These are phyloP conservation scores for Drosophila suzukii DNA, from an alignment of 1,140 invertebrate genomes.

Conservation along the genomic window DNA sequence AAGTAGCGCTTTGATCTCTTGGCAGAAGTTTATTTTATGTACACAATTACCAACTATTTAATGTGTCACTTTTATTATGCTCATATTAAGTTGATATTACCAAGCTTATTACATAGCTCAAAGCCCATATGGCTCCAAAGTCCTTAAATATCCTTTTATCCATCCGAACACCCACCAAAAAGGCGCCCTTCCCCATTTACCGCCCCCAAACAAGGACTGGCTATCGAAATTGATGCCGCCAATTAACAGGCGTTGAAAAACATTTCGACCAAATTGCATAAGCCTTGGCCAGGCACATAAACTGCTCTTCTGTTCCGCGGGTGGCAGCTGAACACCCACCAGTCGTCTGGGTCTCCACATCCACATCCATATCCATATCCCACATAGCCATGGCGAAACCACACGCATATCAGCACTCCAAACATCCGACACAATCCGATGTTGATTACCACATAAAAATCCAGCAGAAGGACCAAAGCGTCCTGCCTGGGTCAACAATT, in stretches of 20 bases:
- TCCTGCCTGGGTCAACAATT: conserved; percentile 67
- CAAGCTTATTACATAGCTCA: conserved; percentile 9
- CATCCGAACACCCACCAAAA: neutral
- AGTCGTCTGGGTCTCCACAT: conserved; percentile 31
- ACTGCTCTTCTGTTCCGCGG: conserved; percentile 26
- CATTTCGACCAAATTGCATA: conserved; percentile 60
- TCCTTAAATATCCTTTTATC: conserved; percentile 30
- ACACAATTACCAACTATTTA: conserved; percentile 8
- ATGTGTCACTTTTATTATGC: conserved; percentile 19
- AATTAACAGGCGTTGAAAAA: conserved; percentile 63
- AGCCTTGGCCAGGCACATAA: conserved; percentile 54
- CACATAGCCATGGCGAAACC: conserved; percentile 8
- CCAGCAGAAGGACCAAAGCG: conserved; percentile 45
- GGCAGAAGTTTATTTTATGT: neutral
- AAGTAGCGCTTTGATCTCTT: neutral
- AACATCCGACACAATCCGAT: conserved; percentile 74
- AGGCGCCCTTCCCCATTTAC: neutral
- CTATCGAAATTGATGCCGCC: conserved; percentile 59
- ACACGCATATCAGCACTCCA: conserved; percentile 73
- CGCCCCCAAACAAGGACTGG: conserved; percentile 29
- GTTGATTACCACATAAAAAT: conserved; percentile 81
- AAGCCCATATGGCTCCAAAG: conserved; percentile 26
- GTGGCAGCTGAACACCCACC: conserved; percentile 55
- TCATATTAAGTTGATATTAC: conserved; percentile 26
- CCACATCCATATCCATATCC: no score